Evolutionary conservation across 1,140 invertebrate genomes (phyloP).

Genomic region (Lethrus apterus): DNA sequence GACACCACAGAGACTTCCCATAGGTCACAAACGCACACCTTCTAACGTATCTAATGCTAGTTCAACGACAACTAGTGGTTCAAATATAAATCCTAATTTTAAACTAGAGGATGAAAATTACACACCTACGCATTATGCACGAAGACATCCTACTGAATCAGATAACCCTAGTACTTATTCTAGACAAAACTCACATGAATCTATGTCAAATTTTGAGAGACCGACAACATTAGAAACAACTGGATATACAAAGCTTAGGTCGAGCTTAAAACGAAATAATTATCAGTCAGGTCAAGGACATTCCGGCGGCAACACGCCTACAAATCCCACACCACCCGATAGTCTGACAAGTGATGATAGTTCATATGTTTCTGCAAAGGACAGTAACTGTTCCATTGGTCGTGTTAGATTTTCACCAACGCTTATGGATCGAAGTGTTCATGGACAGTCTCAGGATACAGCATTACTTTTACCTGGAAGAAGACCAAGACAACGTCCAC

Average conservation of each 20-base stretch:
- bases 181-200: constrained; percentile 52
- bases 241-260: constrained; percentile 57
- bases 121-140: constrained; percentile 42
- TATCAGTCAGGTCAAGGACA: constrained; percentile 52
- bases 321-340: constrained; percentile 77
- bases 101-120: constrained; percentile 57
- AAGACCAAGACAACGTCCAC: constrained; percentile 44
- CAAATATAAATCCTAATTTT: constrained; percentile 50
- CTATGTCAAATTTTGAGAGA: constrained; percentile 48
- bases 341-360: constrained; percentile 76
- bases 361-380: constrained; percentile 75
- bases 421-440: constrained; percentile 43
- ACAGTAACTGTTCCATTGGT: constrained; percentile 55
- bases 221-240: constrained; percentile 61
- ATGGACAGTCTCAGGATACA: constrained; percentile 56
- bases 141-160: constrained; percentile 41
- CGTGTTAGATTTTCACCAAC: constrained; percentile 76
- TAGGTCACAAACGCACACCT: constrained; percentile 57
- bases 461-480: constrained; percentile 54
- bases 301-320: constrained; percentile 65
- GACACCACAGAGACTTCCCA: constrained; percentile 42
- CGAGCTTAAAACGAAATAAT: constrained; percentile 66
- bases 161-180: constrained; percentile 40
- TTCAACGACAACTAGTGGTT: constrained; percentile 47
- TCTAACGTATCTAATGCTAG: constrained; percentile 65